Evolutionary conservation across 1,140 invertebrate genomes (phyloP).

Genomic region (Brachionus plicatilis): DNA sequence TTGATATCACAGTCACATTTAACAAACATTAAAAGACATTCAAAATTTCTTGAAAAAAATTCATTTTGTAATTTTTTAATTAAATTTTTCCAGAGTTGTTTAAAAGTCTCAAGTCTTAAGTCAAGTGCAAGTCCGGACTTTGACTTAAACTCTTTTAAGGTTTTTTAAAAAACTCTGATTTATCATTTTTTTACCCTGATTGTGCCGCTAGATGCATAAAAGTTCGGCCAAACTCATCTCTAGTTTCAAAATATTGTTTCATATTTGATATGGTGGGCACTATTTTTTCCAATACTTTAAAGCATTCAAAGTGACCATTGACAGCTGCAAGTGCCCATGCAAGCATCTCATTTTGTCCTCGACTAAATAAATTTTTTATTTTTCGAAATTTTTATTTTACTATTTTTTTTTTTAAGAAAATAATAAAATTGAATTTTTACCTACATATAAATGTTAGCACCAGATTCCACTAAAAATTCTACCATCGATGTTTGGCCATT

Average conservation of each 20-base stretch:
- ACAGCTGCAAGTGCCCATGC: constrained; percentile 64
- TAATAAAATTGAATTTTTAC: constrained; percentile 28
- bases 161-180: not conserved
- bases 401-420: not conserved
- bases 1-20: constrained; percentile 15
- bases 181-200: constrained; percentile 55
- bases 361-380: constrained; percentile 51
- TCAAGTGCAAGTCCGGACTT: too few species aligned
- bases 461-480: constrained; percentile 28
- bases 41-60: constrained; percentile 58
- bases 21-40: constrained; percentile 55
- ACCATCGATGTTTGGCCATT: constrained; percentile 22
- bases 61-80: not conserved
- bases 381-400: not conserved
- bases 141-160: too few species aligned
- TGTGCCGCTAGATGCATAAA: constrained; percentile 61
- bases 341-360: constrained; percentile 57
- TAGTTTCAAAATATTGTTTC: constrained; percentile 48
- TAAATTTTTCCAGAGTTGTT: not conserved
- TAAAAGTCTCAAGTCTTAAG: too few species aligned
- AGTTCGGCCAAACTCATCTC: constrained; percentile 60
- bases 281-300: constrained; percentile 44
- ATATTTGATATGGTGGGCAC: not conserved
- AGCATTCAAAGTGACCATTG: constrained; percentile 60
- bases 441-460: constrained; percentile 40